These are phyloP conservation scores for Asarcornis scutulata DNA, from an alignment of 2,113 vertebrate species.

Conservation along the genomic window DNA sequence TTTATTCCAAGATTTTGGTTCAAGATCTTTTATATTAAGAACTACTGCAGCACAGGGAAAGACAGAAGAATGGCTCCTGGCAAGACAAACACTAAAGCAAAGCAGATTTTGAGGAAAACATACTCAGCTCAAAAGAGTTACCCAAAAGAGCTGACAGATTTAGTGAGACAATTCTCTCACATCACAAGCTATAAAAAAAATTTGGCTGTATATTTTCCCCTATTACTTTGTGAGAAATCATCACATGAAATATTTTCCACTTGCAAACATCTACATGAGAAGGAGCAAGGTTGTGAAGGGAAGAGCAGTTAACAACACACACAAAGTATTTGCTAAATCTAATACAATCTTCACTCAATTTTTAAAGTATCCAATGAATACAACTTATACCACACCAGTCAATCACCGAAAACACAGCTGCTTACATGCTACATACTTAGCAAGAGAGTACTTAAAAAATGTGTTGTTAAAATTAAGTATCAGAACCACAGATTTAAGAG, in stretches of 20 bases:
- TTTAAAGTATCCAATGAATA: neutral
- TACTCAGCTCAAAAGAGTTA: neutral
- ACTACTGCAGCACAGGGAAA: neutral
- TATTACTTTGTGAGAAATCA: neutral
- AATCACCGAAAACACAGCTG: neutral
- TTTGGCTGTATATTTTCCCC: neutral
- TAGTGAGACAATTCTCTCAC: neutral
- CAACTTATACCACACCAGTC: neutral
- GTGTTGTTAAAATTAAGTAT: neutral
- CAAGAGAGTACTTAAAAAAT: neutral
- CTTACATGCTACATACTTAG: neutral
- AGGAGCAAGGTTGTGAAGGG: neutral
- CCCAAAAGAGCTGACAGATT: neutral
- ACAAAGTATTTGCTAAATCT: neutral
- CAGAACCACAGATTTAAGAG: neutral
- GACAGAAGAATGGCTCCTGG: neutral
- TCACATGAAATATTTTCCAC: neutral
- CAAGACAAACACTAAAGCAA: neutral
- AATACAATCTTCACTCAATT: neutral
- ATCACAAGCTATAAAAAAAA: neutral
- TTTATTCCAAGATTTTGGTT: neutral
- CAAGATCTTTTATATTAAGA: neutral
- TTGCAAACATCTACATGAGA: neutral
- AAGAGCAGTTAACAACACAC: neutral
- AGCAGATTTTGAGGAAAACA: neutral